Evolutionary conservation across 2,113 vertebrate genomes (phyloP).

Genomic region (Xiphophorus maculatus): DNA sequence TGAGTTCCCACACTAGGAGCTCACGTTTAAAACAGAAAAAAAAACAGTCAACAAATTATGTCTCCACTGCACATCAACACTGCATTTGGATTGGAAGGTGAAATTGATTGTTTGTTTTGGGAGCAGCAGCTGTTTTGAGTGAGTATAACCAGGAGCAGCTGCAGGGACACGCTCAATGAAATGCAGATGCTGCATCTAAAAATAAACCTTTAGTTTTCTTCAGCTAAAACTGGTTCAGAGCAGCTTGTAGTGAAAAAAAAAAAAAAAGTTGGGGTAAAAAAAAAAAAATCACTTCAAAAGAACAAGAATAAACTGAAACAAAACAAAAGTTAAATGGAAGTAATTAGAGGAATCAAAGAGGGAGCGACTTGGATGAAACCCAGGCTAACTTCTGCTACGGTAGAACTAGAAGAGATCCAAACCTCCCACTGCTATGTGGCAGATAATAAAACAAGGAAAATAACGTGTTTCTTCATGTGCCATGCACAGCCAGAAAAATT

Average conservation of each 20-base stretch:
- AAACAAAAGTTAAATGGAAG: slow-evolving; percentile 21
- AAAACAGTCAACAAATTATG: neutral
- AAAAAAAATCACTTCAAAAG: neutral
- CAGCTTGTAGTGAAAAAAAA: slow-evolving; percentile 25
- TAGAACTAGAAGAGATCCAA: slow-evolving; percentile 72
- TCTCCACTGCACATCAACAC: slow-evolving; percentile 9
- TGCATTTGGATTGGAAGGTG: slow-evolving; percentile 10
- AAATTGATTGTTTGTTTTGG: slow-evolving; percentile 1
- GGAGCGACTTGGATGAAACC: slow-evolving; percentile 33
- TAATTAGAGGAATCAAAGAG: slow-evolving; percentile 48
- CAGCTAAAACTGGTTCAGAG: neutral
- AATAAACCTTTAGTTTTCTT: slow-evolving; percentile 50
- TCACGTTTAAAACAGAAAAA: slow-evolving; percentile 5
- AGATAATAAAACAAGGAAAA: slow-evolving; percentile 56
- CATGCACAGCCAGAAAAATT: slow-evolving; percentile 69
- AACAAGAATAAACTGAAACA: slow-evolving; percentile 8
- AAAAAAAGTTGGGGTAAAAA: slow-evolving; percentile 7
- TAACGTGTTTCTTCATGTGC: slow-evolving; percentile 51
- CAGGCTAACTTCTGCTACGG: slow-evolving; percentile 49
- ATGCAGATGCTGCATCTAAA: slow-evolving; percentile 68
- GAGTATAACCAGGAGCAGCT: slow-evolving; percentile 53
- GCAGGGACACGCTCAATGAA: slow-evolving; percentile 33
- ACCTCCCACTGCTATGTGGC: slow-evolving; percentile 79
- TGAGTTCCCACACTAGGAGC: neutral
- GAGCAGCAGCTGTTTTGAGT: slow-evolving; percentile 52